Evolutionary conservation across 1,140 invertebrate genomes (phyloP).

Genomic region (Frieseomelitta varia): DNA sequence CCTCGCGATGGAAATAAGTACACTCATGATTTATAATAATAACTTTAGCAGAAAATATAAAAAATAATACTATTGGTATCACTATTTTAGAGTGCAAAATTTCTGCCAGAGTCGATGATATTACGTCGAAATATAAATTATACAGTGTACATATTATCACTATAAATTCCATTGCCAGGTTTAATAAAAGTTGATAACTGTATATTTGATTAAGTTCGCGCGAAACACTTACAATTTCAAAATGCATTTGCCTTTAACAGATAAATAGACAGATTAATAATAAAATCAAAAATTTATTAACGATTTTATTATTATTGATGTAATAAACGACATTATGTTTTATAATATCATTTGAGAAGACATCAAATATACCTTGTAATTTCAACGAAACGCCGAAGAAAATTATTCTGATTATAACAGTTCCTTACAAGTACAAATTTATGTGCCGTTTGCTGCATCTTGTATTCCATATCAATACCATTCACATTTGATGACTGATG

Average conservation of each 20-base stretch:
- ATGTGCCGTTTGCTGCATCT: neutral
- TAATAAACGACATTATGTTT: neutral
- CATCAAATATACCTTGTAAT: neutral
- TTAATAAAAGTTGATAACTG: neutral
- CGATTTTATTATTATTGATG: neutral
- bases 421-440: neutral
- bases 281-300: neutral
- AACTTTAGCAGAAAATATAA: neutral
- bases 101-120: neutral
- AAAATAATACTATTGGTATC: neutral
- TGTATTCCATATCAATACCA: neutral
- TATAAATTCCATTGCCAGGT: neutral
- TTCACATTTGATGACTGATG: neutral
- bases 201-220: neutral
- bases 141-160: neutral
- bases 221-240: conserved; percentile 2
- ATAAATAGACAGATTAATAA: neutral
- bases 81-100: neutral
- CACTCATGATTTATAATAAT: neutral
- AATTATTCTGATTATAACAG: neutral
- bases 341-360: neutral
- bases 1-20: neutral
- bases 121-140: neutral
- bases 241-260: neutral
- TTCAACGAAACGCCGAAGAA: neutral